Percentiles rank a stretch among this genome's conserved stretches.
Conservation (phyloP, 2,113 vertebrate genomes). For the Lichenostomus cassidix region DNA sequence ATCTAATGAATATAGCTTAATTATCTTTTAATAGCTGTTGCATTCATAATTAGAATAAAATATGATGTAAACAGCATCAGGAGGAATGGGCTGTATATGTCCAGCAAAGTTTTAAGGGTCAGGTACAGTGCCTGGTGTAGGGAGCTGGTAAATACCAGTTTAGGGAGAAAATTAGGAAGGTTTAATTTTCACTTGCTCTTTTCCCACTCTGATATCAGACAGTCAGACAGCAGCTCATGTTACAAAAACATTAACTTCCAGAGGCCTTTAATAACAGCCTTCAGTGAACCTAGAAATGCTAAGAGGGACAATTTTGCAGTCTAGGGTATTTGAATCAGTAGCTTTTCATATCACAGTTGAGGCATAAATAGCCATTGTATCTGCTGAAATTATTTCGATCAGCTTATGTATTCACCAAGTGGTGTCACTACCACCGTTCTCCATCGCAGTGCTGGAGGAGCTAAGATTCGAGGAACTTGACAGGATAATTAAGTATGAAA, state of each 20-base stretch:
- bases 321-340: constrained; percentile 39
- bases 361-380: constrained; percentile 43
- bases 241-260: constrained; percentile 6
- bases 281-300: constrained; percentile 21
- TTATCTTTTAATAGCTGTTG: not conserved
- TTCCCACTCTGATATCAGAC: not conserved
- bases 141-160: not conserved
- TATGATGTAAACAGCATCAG: not conserved
- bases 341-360: constrained; percentile 33
- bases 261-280: constrained; percentile 41
- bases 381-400: constrained; percentile 57
- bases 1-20: not conserved
- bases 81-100: not conserved
- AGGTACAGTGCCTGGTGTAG: not conserved
- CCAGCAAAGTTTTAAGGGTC: not conserved
- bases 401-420: constrained; percentile 46
- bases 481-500: constrained; percentile 76
- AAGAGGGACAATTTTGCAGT: constrained; percentile 33
- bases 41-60: not conserved
- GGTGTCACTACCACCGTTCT: constrained; percentile 46
- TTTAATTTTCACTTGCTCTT: not conserved
- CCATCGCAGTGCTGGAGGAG: constrained; percentile 50
- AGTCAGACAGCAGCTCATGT: not conserved
- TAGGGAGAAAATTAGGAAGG: not conserved
- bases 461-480: constrained; percentile 57